phyloP scores from a whole-genome alignment of 1,140 invertebrate genomes.

The Pantala flavescens region DNA sequence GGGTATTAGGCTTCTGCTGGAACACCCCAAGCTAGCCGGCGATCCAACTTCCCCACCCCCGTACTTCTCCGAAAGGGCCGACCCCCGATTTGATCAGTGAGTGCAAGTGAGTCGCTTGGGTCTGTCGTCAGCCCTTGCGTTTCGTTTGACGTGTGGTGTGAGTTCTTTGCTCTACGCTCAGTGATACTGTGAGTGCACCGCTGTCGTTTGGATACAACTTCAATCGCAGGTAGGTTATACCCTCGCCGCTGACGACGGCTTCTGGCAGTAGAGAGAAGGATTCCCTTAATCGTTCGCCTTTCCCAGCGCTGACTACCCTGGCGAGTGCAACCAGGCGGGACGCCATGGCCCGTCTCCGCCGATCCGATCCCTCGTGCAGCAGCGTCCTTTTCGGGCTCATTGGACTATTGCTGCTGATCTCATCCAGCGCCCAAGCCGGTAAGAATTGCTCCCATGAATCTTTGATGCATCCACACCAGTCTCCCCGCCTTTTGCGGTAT shows the following conservation, averaged over 20 bases:
- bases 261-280: too few species aligned
- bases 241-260: too few species aligned
- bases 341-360: neutral
- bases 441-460: too few species aligned
- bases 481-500: too few species aligned
- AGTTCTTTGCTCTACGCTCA: neutral
- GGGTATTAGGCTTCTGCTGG: too few species aligned
- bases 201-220: too few species aligned
- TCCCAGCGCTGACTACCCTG: neutral
- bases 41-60: neutral
- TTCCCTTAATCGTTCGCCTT: neutral
- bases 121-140: neutral
- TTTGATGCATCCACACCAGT: too few species aligned
- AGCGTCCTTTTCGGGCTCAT: neutral
- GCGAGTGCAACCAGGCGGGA: neutral
- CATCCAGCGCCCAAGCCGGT: neutral
- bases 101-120: neutral
- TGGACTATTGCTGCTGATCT: neutral
- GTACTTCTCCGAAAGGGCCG: neutral
- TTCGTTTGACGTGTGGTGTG: neutral
- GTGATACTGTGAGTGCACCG: too few species aligned
- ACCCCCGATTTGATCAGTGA: neutral
- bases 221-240: too few species aligned
- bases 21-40: neutral
- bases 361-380: neutral